These are phyloP conservation scores for Sylvia atricapilla DNA, from an alignment of 2,113 vertebrate species.

Conservation along the genomic window DNA sequence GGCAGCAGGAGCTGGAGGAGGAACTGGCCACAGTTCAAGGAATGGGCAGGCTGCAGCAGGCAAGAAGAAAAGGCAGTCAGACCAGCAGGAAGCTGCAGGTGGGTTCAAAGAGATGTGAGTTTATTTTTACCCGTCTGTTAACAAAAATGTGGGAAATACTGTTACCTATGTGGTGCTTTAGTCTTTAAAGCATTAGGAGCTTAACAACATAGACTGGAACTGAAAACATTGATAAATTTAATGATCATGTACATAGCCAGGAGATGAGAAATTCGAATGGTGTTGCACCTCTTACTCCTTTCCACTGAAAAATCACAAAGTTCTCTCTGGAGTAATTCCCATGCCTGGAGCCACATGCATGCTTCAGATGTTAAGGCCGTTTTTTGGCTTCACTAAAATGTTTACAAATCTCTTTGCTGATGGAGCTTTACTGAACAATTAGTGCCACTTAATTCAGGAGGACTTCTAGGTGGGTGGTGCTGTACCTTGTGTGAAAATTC, in stretches of 20 bases:
- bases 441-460: background rate
- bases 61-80: conserved; percentile 57
- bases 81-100: conserved; percentile 81
- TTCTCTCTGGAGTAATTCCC: background rate
- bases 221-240: background rate
- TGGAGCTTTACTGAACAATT: background rate
- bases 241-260: accelerated
- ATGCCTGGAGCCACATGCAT: background rate
- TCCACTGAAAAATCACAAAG: background rate
- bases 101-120: background rate
- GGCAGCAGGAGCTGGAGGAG: conserved; percentile 95
- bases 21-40: conserved; percentile 83
- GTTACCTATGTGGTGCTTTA: background rate
- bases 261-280: background rate
- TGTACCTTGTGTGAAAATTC: background rate
- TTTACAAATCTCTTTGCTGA: background rate
- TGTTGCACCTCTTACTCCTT: background rate
- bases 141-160: background rate
- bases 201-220: background rate
- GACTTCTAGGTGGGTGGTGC: background rate
- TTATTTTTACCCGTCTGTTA: background rate
- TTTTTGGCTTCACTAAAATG: background rate
- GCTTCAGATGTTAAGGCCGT: background rate
- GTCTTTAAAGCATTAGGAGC: background rate
- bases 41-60: conserved; percentile 75